Evolutionary conservation across 2,888 invertebrate genomes (phyloP).

Genomic region (Leptogaster cylindrica): DNA sequence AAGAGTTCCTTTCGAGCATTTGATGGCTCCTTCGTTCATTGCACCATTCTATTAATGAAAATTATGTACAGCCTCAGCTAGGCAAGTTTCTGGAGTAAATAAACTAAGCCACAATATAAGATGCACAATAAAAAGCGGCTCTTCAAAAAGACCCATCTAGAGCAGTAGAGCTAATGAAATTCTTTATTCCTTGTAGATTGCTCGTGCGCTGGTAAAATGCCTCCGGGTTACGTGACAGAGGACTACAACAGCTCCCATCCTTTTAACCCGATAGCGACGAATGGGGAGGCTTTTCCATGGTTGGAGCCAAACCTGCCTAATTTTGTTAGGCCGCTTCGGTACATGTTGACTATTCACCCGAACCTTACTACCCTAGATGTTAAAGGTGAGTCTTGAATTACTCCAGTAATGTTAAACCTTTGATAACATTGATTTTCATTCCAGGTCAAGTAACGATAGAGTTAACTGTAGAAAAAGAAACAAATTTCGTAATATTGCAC

Average conservation of each 20-base stretch:
- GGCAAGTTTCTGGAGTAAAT: no score
- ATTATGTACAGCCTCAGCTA: no score
- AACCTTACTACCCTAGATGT: conserved; percentile 89
- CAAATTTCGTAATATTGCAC: conserved; percentile 82
- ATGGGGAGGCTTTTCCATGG: conserved; percentile 80
- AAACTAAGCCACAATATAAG: no score
- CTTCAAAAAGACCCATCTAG: no score
- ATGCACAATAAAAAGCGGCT: no score
- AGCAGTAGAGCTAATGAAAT: conserved; percentile 39
- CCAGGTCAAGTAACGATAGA: conserved; percentile 87
- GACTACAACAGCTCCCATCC: conserved; percentile 69
- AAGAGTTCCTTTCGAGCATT: no score
- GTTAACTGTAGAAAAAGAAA: conserved; percentile 81
- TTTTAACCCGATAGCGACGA: conserved; percentile 73
- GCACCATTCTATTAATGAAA: no score
- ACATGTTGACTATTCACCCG: conserved; percentile 89
- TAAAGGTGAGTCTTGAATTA: conserved; percentile 68
- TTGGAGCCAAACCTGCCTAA: conserved; percentile 77
- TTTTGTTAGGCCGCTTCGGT: conserved; percentile 80
- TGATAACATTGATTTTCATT: background rate
- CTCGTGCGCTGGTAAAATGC: conserved; percentile 72
- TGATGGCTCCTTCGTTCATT: no score
- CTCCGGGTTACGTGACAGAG: conserved; percentile 68
- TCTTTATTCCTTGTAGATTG: conserved; percentile 65
- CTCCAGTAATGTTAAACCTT: background rate